Percentiles rank a stretch among this genome's conserved stretches.
These are phyloP conservation scores for Noctua janthe DNA, from an alignment of 2,888 invertebrate genomes.

Conservation along the genomic window DNA sequence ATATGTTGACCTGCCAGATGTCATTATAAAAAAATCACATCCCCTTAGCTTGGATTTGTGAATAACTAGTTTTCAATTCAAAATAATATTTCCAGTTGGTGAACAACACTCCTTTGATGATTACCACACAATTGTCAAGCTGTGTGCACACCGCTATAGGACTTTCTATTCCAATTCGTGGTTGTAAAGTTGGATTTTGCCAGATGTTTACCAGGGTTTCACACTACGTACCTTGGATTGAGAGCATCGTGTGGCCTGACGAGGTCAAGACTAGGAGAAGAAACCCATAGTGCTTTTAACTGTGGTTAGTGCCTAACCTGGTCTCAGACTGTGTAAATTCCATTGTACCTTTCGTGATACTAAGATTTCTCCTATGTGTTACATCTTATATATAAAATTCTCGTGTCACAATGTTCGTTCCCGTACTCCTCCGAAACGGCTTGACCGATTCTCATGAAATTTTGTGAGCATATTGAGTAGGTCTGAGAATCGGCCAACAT, in stretches of 20 bases:
- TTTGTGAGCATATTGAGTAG: no score
- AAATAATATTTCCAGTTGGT: not conserved
- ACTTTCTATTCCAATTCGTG: rapidly evolving
- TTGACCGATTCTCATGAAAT: no score
- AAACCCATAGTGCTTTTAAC: no score
- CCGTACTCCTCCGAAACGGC: no score
- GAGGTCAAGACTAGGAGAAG: not conserved
- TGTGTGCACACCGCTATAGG: not conserved
- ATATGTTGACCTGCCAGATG: no score
- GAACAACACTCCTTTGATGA: not conserved
- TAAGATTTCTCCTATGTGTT: not conserved
- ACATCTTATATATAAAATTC: not conserved
- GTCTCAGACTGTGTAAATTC: no score
- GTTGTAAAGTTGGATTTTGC: not conserved
- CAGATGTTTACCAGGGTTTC: not conserved
- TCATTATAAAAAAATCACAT: no score
- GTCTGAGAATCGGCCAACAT: no score
- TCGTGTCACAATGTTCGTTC: no score
- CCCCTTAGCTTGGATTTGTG: not conserved
- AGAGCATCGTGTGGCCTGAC: not conserved
- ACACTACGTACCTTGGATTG: not conserved
- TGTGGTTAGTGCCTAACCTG: no score
- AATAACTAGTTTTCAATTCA: not conserved
- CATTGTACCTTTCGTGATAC: not conserved
- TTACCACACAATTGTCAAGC: not conserved